These are phyloP conservation scores for Lepisosteus oculatus DNA, from an alignment of 2,113 vertebrate species.

Conservation along the genomic window DNA sequence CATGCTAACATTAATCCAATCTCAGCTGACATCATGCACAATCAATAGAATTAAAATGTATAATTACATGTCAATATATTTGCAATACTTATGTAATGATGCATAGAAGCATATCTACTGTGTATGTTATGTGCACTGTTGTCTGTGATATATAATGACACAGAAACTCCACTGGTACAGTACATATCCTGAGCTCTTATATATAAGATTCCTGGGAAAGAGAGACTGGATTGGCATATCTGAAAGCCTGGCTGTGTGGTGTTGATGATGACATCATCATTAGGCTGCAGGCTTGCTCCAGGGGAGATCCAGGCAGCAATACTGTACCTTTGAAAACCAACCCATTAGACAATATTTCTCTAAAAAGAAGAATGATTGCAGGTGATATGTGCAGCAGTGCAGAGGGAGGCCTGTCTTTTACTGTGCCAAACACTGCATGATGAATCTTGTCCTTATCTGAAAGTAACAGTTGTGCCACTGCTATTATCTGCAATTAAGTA, in stretches of 20 bases:
- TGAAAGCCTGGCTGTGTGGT: neutral
- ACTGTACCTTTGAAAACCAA: neutral
- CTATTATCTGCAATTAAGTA: slow-evolving; percentile 43
- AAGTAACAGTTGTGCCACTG: slow-evolving; percentile 37
- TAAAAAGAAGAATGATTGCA: slow-evolving; percentile 8
- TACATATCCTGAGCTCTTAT: too few relatives aligned
- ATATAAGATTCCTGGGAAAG: neutral
- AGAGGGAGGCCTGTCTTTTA: slow-evolving; percentile 20
- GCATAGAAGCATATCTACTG: too few relatives aligned
- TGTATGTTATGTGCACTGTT: too few relatives aligned
- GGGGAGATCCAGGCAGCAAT: slow-evolving; percentile 2
- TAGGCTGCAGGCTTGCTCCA: neutral
- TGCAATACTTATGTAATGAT: too few relatives aligned
- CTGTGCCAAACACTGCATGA: slow-evolving; percentile 34
- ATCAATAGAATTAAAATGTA: too few relatives aligned
- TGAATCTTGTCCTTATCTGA: slow-evolving; percentile 44
- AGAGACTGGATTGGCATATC: neutral
- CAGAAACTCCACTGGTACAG: too few relatives aligned
- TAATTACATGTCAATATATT: too few relatives aligned
- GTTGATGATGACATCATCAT: neutral
- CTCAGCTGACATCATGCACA: too few relatives aligned
- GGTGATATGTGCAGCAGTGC: slow-evolving; percentile 14
- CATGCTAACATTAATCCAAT: too few relatives aligned
- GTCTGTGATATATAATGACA: neutral
- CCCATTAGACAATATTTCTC: slow-evolving; percentile 8